phyloP scores from a whole-genome alignment of 2,113 vertebrate genomes.

The Campylomormyrus tamandua region DNA sequence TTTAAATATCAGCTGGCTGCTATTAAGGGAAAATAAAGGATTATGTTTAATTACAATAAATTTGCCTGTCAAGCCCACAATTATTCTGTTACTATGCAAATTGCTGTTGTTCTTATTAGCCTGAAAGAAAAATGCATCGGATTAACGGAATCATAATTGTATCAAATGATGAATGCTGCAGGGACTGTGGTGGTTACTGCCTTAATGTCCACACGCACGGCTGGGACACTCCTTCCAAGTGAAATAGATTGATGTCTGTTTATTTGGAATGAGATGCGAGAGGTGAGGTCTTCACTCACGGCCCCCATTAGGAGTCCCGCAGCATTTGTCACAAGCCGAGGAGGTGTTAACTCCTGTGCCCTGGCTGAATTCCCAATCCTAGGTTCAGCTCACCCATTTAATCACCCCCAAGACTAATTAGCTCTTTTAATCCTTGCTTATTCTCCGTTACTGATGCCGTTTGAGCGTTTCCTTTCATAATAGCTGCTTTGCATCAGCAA shows the following conservation, averaged over 20 bases:
- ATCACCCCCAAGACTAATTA: conserved; percentile 10
- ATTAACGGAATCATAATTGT: conserved; percentile 64
- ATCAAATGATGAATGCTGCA: conserved; percentile 50
- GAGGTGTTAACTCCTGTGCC: conserved; percentile 9
- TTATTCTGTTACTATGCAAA: conserved; percentile 70
- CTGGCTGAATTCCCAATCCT: conserved; percentile 1
- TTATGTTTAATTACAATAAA: conserved; percentile 76
- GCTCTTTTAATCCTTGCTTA: conserved; percentile 4
- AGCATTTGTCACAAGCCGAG: background rate
- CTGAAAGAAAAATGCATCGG: conserved; percentile 49
- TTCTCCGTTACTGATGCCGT: background rate
- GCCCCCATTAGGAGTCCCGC: background rate
- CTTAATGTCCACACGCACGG: background rate
- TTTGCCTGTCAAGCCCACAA: conserved; percentile 62
- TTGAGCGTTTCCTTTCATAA: background rate
- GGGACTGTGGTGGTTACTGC: conserved; percentile 44
- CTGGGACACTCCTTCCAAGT: background rate
- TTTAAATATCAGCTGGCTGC: conserved; percentile 50
- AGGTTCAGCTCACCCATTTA: conserved; percentile 1
- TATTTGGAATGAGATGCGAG: background rate
- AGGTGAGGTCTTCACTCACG: background rate
- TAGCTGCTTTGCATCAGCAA: background rate
- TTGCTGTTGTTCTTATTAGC: conserved; percentile 51
- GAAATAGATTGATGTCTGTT: background rate
- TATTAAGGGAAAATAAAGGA: conserved; percentile 64